Base-by-base conservation (phyloP, 2,888 invertebrate species). In the Patella ulyssiponensis region DNA sequence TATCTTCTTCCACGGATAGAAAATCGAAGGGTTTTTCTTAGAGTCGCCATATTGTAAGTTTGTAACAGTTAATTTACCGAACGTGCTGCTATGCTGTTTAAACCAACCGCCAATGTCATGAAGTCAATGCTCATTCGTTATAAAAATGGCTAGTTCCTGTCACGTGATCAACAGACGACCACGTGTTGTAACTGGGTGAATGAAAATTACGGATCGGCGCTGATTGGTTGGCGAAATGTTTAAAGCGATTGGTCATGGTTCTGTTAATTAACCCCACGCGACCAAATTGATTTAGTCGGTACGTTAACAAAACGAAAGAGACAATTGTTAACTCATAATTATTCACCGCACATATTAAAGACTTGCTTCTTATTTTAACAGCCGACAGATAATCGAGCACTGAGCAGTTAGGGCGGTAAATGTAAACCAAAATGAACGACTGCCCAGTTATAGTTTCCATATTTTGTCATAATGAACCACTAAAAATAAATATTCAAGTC, bases 1-100 rank as follows among this genome's bases (percentile, higher is more conserved):
- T 86, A 86, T 11, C 85, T 81, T 73, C 82, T 85, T 17, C 84
- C 83, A 44, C 84, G 81, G 81, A 83, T 81, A 2, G 86, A 81
- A 52, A 81, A 78, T 27, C 83, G 81, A 23, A 87, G 71, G 11
- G 84, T 83, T 71, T 85, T 86, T 58, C 79, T 79, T 14, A 85
- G 73, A 11, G 81, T 77, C 20, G 81, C 77, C 80, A 81, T 80
- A 52, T 20, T 69, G 64, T 64, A 23, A 64, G 64, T 20, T 12
- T 3, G 15, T 64, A 20, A 64, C 64, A 12, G 64, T 64, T 23
- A 64, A 20, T 23, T 20, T 64, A 64, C 11, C 64, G 64, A 23
- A 12, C 64, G 64, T 64, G 20, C 23, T 64, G 64, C 14, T 64
- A 64, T 64, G 64, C 3, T 64, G 64, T 64, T 64, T 64, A 64